Evolutionary conservation across 2,113 vertebrate genomes (phyloP).

Genomic region (Brienomyrus brachyistius): DNA sequence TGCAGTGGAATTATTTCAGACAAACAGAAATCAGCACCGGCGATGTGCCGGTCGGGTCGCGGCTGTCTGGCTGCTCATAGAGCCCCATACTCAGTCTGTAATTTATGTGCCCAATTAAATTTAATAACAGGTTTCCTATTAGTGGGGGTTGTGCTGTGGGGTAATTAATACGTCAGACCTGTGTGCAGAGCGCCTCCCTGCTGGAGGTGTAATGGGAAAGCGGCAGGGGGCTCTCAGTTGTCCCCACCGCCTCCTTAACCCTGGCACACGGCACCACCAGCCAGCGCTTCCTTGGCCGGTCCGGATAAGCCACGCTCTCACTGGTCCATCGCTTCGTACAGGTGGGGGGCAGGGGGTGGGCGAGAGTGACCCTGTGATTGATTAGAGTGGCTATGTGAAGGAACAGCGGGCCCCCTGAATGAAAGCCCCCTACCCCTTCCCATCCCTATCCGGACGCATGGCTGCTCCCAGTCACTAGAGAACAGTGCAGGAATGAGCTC

Average conservation of each 20-base stretch:
- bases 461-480: constrained; percentile 7
- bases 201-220: constrained; percentile 46
- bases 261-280: neutral
- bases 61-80: neutral
- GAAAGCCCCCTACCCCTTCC: neutral
- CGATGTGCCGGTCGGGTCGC: neutral
- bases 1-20: neutral
- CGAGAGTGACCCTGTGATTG: constrained; percentile 34
- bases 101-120: constrained; percentile 48
- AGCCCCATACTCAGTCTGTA: constrained; percentile 20
- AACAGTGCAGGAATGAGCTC: neutral
- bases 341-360: constrained; percentile 14
- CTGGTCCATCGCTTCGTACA: neutral
- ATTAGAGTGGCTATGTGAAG: constrained; percentile 35
- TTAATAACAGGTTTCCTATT: constrained; percentile 43
- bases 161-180: constrained; percentile 29
- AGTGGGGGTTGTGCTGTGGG: constrained; percentile 36
- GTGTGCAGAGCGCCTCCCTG: constrained; percentile 32
- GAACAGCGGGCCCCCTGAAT: constrained; percentile 33
- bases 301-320: neutral
- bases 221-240: constrained; percentile 32
- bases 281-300: neutral
- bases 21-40: neutral
- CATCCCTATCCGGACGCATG: neutral
- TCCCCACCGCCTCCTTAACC: constrained; percentile 16